Evolutionary conservation across 2,797 vertebrate genomes (phyloP), one percentile per base, ranked within the genome.

Genomic region (Parauchenoglanis ngamensis): DNA sequence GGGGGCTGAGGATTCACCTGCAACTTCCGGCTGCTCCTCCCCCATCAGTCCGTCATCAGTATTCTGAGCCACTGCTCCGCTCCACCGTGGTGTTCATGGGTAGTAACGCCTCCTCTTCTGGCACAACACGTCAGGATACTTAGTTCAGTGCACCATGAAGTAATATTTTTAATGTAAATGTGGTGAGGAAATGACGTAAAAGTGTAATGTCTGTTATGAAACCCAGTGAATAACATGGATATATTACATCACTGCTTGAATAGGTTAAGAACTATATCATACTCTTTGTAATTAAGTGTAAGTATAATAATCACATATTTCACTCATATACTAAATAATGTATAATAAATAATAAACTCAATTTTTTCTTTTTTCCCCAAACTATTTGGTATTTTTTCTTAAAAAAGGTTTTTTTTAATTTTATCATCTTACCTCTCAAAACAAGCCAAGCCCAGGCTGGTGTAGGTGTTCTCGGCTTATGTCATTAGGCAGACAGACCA

Each of bases 1-100:
- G 52, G 82, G 89, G 70, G 89, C 87, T 91, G 83, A 89, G 90
- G 86, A 90, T 93, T 93, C 93, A 95, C 93, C 94, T 95, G 93
- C 93, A 92, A 91, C 91, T 90, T 80, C 85, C 65, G 80, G 49
- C 86, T 68, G 88, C 70, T 87, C 86, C 87, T 84, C 86, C 84
- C 86, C 75, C 89, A 61, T 79, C 85, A 90, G 89, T 90, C 77
- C 83, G 90, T 94, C 91, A 95, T 95, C 94, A 93, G 94, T 95
- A 95, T 95, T 95, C 94, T 92, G 91, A 93, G 91, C 86, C 86
- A 92, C 86, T 91, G 91, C 82, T 87, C 88, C 17, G n/a, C 87
- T 88, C 75, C 63, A 79, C 76, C 79, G 85, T 86, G 85, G 61
- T 68, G 85, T 65, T 86, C 73, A 85, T 28, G 28, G 73, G 67